Evolutionary conservation across 1,140 invertebrate species (phyloP).

Genomic region (Aethina tumida): DNA sequence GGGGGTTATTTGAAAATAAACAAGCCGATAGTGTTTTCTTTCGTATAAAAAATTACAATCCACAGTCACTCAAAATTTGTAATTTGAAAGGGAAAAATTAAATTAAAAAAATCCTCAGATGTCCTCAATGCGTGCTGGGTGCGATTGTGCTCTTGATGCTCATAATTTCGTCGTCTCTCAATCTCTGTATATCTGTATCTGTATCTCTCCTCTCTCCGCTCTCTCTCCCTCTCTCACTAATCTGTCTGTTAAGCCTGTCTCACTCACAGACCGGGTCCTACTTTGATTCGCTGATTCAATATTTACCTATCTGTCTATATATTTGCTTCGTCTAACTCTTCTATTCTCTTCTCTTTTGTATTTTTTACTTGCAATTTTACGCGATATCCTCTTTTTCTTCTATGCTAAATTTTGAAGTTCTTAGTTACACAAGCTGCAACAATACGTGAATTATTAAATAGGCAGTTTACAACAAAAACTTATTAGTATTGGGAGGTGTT

Average conservation of each 20-base stretch:
- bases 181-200: too few species aligned
- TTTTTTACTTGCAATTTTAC: too few species aligned
- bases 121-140: conserved; percentile 84
- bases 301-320: too few species aligned
- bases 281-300: too few species aligned
- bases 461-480: neutral
- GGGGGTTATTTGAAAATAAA: conserved; percentile 20
- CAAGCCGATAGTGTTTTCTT: conserved; percentile 17
- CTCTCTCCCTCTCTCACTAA: too few species aligned
- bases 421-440: conserved; percentile 68
- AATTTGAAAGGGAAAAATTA: conserved; percentile 26
- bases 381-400: too few species aligned
- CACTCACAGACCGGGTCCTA: too few species aligned
- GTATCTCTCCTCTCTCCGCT: too few species aligned
- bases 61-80: conserved; percentile 36
- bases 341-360: too few species aligned
- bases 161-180: conserved; percentile 41
- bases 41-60: conserved; percentile 26
- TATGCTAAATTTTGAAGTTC: conserved; percentile 58
- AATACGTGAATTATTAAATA: neutral
- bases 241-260: too few species aligned
- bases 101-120: conserved; percentile 74
- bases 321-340: too few species aligned
- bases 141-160: conserved; percentile 50
- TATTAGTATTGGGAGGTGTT: neutral